phyloP scores from a whole-genome alignment of 2,888 invertebrate species.

The Eubasilissa splendida region DNA sequence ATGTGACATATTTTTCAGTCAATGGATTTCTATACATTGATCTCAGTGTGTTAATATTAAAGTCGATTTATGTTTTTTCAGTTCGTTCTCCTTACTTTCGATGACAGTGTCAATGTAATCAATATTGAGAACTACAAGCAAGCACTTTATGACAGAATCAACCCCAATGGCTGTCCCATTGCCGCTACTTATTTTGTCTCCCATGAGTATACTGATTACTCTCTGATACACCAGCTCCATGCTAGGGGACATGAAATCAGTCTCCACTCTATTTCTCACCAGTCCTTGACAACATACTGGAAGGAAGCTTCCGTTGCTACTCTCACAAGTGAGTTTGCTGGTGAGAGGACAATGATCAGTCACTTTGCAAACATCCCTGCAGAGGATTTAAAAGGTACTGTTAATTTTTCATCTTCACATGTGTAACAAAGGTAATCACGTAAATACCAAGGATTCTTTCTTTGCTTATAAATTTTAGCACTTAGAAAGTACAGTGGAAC shows the following conservation, averaged over 20 bases:
- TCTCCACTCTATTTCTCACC: slow-evolving; percentile 79
- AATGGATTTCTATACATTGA: too few relatives aligned
- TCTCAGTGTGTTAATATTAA: too few relatives aligned
- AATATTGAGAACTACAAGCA: slow-evolving; percentile 73
- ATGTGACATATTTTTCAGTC: too few relatives aligned
- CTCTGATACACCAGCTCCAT: slow-evolving; percentile 74
- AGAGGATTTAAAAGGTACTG: slow-evolving; percentile 64
- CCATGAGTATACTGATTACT: slow-evolving; percentile 83
- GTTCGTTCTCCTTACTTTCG: slow-evolving; percentile 80
- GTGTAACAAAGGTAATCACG: too few relatives aligned
- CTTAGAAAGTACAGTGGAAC: too few relatives aligned
- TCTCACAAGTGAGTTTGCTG: slow-evolving; percentile 74
- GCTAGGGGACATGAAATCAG: slow-evolving; percentile 78
- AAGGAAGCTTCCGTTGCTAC: slow-evolving; percentile 69
- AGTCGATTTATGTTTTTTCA: slow-evolving; percentile 61
- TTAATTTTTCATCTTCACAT: too few relatives aligned
- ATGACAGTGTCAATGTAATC: slow-evolving; percentile 74
- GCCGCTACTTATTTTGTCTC: slow-evolving; percentile 80
- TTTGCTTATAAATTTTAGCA: too few relatives aligned
- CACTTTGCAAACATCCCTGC: slow-evolving; percentile 73
- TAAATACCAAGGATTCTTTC: too few relatives aligned
- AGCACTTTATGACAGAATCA: slow-evolving; percentile 70
- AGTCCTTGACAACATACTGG: slow-evolving; percentile 75
- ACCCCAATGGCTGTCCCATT: slow-evolving; percentile 77
- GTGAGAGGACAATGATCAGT: slow-evolving; percentile 71